Evolutionary conservation across 2,888 invertebrate genomes (phyloP).

Genomic region (Orthosia gracilis): DNA sequence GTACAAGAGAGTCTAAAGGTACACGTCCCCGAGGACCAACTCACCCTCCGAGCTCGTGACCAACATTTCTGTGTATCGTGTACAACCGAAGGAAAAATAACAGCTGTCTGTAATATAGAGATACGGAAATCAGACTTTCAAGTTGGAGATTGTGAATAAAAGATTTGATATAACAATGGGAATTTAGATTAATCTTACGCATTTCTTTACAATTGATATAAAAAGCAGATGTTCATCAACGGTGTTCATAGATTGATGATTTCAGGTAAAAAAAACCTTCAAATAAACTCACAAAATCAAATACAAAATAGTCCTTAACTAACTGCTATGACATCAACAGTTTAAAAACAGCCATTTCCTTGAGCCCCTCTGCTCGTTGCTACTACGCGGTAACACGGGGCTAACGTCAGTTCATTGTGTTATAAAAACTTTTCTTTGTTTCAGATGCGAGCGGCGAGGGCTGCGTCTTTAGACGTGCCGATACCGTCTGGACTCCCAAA

Average conservation of each 20-base stretch:
- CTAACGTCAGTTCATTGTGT: conserved; percentile 77
- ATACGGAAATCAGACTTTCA: not conserved
- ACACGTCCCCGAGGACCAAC: conserved; percentile 61
- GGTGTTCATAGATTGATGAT: no score
- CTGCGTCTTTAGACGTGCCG: conserved; percentile 68
- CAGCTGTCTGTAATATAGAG: conserved; percentile 17
- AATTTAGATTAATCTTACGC: conserved; percentile 6
- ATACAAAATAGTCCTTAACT: not conserved
- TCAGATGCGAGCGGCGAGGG: conserved; percentile 73
- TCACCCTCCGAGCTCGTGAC: conserved; percentile 69
- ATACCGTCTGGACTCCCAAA: conserved; percentile 80
- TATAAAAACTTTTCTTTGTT: conserved; percentile 88
- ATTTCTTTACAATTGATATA: not conserved
- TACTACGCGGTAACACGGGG: conserved; percentile 1
- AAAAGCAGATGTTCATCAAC: no score
- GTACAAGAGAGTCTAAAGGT: conserved; percentile 33
- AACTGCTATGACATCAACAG: not conserved
- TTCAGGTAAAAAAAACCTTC: not conserved
- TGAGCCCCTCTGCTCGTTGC: not conserved
- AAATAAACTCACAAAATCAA: not conserved
- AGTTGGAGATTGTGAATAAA: conserved; percentile 15
- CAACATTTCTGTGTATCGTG: conserved; percentile 71
- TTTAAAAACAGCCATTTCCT: conserved; percentile 10
- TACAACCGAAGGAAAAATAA: conserved; percentile 45
- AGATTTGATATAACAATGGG: not conserved